Evolutionary conservation across 2,113 vertebrate species (phyloP), one percentile per base, ranked within the genome.

Genomic region (Prolemur simus): DNA sequence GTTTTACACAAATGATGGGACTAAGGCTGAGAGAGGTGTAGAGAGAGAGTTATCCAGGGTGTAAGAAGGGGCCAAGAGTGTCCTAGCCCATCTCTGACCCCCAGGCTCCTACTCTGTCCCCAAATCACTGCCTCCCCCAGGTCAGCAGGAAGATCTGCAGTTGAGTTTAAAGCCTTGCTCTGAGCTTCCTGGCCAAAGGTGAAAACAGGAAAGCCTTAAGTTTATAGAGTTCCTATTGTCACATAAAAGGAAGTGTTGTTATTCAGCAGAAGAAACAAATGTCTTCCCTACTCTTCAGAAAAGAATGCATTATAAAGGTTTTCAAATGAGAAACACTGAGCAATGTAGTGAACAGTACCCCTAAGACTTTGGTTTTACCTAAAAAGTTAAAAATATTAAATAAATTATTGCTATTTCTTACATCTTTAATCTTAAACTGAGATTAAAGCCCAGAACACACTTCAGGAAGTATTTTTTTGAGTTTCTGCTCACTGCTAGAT

Each of bases 351-450:
- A 87, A 66, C 9, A 71, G 27, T 74, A 45, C 18, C 64, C 18
- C 47, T 95, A 45, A 87, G 80, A 71, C 92, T 94, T 73, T 34
- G 52, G 25, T 58, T 94, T 92, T 74, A 34, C 63, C 93, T 58
- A 13, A 69, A 92, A 52, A 17, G 54, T 82, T 88, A 29, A 73
- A 94, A 92, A 71, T 76, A 42, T n/a, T 74, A 84, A 42, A 42
- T 42, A 42, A 42, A 37, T 23, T 34, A 54, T 63, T 84, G 39
- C 21, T 89, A 4, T 73, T 83, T 90, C 34, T 76, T 81, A 54
- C 6, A 14, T 87, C 45, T 66, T 66, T 66, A 74, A 74, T 45
- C 42, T 76, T 76, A 76, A 92, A 34, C 42, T 81, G 74, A 69
- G 45, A 68, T 64, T 81, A 89, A 89, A 95, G 42, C 64, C 37